Evolutionary conservation across 2,797 vertebrate genomes (phyloP).

Genomic region (Channallabes apus): DNA sequence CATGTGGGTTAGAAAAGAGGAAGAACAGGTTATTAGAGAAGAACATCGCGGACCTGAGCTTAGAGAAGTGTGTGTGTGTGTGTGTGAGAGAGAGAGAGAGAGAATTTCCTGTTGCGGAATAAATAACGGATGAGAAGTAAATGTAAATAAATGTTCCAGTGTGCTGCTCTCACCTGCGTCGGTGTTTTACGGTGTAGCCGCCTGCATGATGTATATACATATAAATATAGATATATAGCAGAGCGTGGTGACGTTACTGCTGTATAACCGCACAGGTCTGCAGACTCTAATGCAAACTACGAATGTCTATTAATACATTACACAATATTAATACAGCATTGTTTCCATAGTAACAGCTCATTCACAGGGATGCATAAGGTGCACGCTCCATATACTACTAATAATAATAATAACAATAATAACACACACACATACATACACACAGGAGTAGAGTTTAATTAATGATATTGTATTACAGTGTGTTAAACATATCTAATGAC

Average conservation of each 20-base stretch:
- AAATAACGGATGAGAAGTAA: background rate
- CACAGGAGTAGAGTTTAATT: background rate
- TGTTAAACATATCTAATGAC: no score
- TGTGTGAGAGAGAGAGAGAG: background rate
- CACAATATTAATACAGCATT: no score
- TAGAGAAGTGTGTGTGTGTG: background rate
- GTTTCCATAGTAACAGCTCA: no score
- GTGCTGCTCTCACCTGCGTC: background rate
- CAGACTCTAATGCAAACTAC: background rate
- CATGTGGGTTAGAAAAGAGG: constrained; percentile 9
- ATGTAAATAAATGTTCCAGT: background rate
- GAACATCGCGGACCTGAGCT: background rate
- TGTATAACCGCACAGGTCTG: background rate
- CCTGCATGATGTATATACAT: no score
- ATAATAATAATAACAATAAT: background rate
- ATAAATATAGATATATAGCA: background rate
- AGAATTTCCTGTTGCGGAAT: background rate
- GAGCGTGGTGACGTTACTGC: background rate
- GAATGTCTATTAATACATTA: background rate
- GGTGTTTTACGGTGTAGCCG: no score
- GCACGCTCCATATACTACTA: background rate
- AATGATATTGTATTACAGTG: background rate
- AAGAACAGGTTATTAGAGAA: constrained; percentile 4
- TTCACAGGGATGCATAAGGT: no score
- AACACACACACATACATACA: no score